Percentiles rank a stretch among this genome's conserved stretches.
Evolutionary conservation across 2,888 invertebrate genomes (phyloP).

Genomic region (Eristalis tenax): DNA sequence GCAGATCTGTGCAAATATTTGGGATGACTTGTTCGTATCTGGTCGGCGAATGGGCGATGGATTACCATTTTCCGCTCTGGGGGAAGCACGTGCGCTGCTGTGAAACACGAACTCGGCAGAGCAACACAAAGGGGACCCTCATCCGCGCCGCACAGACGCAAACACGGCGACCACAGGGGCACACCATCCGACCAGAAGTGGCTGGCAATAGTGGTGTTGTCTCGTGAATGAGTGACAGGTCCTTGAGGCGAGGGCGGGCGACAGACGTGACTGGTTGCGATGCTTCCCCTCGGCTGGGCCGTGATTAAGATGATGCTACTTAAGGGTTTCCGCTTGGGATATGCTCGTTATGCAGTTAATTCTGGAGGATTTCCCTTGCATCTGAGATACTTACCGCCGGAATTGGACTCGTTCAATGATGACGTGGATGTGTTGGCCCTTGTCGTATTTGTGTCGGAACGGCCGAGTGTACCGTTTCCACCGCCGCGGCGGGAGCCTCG

Average conservation of each 20-base stretch:
- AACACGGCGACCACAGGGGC: slow-evolving; percentile 7
- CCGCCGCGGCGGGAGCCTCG: slow-evolving; percentile 87
- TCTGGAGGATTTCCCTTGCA: slow-evolving; percentile 15
- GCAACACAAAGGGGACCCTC: slow-evolving; percentile 13
- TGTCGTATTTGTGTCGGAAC: slow-evolving; percentile 74
- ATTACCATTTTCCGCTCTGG: slow-evolving; percentile 26
- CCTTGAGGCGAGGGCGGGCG: slow-evolving; percentile 20
- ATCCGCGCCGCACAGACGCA: neutral
- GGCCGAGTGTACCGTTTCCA: slow-evolving; percentile 79
- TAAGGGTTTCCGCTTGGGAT: slow-evolving; percentile 59
- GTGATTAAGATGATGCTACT: slow-evolving; percentile 70
- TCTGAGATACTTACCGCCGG: slow-evolving; percentile 70
- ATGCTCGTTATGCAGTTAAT: slow-evolving; percentile 50
- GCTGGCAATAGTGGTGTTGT: slow-evolving; percentile 52
- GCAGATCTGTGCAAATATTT: slow-evolving; percentile 68
- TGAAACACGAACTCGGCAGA: slow-evolving; percentile 52
- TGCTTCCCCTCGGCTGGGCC: slow-evolving; percentile 42
- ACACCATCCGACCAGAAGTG: slow-evolving; percentile 42
- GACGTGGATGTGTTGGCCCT: slow-evolving; percentile 67
- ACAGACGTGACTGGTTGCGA: slow-evolving; percentile 58
- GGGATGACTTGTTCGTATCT: slow-evolving; percentile 53
- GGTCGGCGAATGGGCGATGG: slow-evolving; percentile 35
- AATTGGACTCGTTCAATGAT: slow-evolving; percentile 59
- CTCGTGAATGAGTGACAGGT: slow-evolving; percentile 59
- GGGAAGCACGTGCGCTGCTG: slow-evolving; percentile 66